These are phyloP conservation scores for Dryomyza anilis DNA, from an alignment of 2,888 invertebrate genomes.

Conservation along the genomic window DNA sequence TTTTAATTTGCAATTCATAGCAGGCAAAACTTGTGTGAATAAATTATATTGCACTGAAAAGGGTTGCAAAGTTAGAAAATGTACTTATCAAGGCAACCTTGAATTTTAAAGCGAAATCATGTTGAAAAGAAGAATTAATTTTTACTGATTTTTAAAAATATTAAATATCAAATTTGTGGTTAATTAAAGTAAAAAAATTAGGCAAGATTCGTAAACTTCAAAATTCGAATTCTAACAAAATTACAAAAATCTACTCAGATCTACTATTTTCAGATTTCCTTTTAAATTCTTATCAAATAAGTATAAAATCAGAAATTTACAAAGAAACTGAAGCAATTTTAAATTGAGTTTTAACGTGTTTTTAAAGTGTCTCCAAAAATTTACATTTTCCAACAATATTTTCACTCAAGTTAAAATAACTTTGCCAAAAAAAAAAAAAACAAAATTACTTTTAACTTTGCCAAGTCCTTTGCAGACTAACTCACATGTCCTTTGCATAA, in stretches of 20 bases:
- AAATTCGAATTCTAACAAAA: not conserved
- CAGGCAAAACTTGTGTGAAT: slow-evolving; percentile 17
- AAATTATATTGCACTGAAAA: not conserved
- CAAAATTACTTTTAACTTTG: not conserved
- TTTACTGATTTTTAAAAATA: no score
- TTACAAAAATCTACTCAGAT: not conserved
- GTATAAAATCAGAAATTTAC: no score
- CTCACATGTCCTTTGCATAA: no score
- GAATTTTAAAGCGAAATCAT: not conserved
- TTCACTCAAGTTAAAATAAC: not conserved
- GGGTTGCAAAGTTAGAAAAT: not conserved
- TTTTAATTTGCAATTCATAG: slow-evolving; percentile 29
- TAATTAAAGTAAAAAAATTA: not conserved
- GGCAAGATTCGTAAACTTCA: not conserved
- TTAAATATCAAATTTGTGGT: no score
- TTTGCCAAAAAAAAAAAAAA: not conserved
- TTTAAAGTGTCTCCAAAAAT: not conserved
- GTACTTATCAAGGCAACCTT: not conserved
- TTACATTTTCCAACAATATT: no score
- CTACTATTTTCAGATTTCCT: not conserved
- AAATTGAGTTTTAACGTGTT: not conserved
- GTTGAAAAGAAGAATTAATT: no score
- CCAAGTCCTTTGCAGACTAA: not conserved
- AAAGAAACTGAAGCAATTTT: no score
- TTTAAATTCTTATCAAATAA: not conserved